These are phyloP conservation scores for Enteromius anoplus DNA, from an alignment of 2,797 vertebrate genomes.

Conservation along the genomic window DNA sequence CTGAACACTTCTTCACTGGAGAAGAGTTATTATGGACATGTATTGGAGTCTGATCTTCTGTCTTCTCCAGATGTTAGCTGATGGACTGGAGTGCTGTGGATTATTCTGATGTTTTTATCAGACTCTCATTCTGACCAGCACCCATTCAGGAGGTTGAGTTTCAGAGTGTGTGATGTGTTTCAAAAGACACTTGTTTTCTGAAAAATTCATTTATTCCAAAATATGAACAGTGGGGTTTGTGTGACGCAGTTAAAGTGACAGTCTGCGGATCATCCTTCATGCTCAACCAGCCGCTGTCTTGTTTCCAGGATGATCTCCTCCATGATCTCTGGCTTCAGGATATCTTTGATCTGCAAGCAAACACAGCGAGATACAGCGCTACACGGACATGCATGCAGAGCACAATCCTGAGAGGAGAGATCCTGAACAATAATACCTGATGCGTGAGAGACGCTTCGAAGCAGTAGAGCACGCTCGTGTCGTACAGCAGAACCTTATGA, in stretches of 20 bases:
- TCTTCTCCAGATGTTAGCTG: background rate
- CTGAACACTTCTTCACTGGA: no score
- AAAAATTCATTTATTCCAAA: background rate
- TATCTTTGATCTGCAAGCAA: constrained; percentile 89
- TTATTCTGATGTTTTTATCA: background rate
- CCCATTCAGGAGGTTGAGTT: background rate
- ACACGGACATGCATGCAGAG: background rate
- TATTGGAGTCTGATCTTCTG: background rate
- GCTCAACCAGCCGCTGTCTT: constrained; percentile 87
- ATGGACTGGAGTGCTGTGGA: background rate
- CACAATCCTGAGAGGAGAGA: background rate
- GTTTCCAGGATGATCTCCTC: constrained; percentile 93
- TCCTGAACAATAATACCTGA: constrained; percentile 77
- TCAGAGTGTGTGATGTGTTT: background rate
- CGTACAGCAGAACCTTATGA: constrained; percentile 89
- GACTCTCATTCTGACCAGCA: background rate
- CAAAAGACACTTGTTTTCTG: background rate
- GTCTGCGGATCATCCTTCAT: constrained; percentile 80
- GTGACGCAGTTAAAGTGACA: background rate
- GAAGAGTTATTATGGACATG: no score
- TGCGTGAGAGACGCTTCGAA: constrained; percentile 91
- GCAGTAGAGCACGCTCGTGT: constrained; percentile 96
- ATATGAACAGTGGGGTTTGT: background rate
- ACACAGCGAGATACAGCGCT: constrained; percentile 5
- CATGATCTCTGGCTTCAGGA: constrained; percentile 92